Conservation (phyloP, 1,140 invertebrate species). For the Ceratina australensis region DNA sequence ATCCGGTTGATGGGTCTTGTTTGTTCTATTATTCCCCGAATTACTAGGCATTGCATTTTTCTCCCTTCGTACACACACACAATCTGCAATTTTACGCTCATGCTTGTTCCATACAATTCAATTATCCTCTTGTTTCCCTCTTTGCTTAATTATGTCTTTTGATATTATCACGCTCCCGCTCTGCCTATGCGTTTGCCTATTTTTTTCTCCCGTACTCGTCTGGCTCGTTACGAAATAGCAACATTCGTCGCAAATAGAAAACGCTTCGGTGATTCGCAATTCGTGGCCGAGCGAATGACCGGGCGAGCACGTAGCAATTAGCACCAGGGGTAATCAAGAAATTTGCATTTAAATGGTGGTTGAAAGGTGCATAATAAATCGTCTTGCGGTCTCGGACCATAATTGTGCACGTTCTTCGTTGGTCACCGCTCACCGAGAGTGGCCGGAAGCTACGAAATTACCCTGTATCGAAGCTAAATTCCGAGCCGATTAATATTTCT, state of each 20-base stretch:
- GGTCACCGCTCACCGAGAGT: conserved; percentile 25
- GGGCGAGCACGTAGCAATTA: conserved; percentile 71
- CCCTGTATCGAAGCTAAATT: conserved; percentile 1
- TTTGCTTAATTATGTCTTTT: conserved; percentile 2
- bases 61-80: background rate
- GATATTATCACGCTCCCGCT: background rate
- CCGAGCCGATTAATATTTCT: background rate
- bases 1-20: background rate
- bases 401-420: conserved; percentile 55
- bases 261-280: conserved; percentile 44
- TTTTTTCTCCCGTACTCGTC: background rate
- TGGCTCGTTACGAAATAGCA: background rate
- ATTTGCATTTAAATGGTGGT: conserved; percentile 76
- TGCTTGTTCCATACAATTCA: background rate
- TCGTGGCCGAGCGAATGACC: conserved; percentile 40
- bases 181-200: background rate
- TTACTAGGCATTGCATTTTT: background rate
- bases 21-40: background rate
- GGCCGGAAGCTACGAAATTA: conserved; percentile 35
- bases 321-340: conserved; percentile 71
- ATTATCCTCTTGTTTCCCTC: background rate
- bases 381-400: conserved; percentile 50
- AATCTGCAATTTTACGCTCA: background rate
- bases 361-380: conserved; percentile 74
- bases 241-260: conserved; percentile 16